These are phyloP conservation scores for Patella caerulea DNA, from an alignment of 2,888 invertebrate genomes.

Conservation along the genomic window DNA sequence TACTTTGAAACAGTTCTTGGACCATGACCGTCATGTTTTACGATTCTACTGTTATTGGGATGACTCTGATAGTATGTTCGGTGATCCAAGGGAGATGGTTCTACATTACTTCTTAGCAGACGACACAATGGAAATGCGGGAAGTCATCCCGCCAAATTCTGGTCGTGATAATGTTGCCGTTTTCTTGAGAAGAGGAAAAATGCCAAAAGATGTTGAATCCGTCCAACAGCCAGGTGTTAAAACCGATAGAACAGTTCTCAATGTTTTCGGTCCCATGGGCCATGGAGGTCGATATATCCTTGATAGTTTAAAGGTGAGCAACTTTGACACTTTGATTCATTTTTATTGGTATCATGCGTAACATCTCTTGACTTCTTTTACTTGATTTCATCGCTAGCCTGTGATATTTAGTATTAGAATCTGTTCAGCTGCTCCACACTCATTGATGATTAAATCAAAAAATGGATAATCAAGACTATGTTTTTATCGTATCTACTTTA, in stretches of 20 bases:
- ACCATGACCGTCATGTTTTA: constrained; percentile 81
- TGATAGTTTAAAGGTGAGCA: constrained; percentile 69
- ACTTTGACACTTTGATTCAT: too few relatives aligned
- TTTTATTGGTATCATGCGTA: too few relatives aligned
- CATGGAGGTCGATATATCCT: constrained; percentile 71
- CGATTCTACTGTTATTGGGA: constrained; percentile 93
- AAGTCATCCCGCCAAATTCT: constrained; percentile 78
- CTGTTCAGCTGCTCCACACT: too few relatives aligned
- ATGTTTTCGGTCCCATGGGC: constrained; percentile 71
- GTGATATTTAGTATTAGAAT: too few relatives aligned
- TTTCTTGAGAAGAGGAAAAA: constrained; percentile 82
- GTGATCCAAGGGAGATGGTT: constrained; percentile 83
- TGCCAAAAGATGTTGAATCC: constrained; percentile 80
- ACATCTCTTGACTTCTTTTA: too few relatives aligned
- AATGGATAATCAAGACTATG: too few relatives aligned
- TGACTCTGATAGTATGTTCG: constrained; percentile 83
- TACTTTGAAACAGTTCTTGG: constrained; percentile 85
- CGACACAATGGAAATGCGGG: constrained; percentile 90
- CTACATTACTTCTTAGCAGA: constrained; percentile 89
- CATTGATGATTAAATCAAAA: too few relatives aligned
- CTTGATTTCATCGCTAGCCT: too few relatives aligned
- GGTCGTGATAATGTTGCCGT: constrained; percentile 81
- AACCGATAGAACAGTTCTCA: constrained; percentile 71
- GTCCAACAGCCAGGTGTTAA: constrained; percentile 68
- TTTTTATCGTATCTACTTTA: too few relatives aligned